Evolutionary conservation across 2,113 vertebrate genomes (phyloP).

Genomic region (Aix galericulata): DNA sequence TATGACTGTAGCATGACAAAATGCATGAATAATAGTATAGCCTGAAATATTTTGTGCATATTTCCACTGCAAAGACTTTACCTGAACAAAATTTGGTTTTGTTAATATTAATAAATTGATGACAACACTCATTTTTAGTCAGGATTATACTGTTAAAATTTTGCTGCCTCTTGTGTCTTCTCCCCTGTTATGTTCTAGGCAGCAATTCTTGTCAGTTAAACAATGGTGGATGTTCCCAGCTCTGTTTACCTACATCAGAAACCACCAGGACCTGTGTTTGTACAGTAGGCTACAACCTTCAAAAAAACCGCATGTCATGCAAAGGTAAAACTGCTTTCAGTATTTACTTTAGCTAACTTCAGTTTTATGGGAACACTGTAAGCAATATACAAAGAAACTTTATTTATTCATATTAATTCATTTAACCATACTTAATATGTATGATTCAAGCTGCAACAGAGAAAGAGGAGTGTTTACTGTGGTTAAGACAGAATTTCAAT

Average conservation of each 20-base stretch:
- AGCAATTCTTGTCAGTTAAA: constrained; percentile 93
- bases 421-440: rapidly evolving
- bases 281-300: constrained; percentile 93
- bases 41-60: background rate
- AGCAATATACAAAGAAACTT: background rate
- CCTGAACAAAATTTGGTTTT: background rate
- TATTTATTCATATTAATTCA: background rate
- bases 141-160: background rate
- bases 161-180: background rate
- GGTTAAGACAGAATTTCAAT: background rate
- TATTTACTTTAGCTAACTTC: background rate
- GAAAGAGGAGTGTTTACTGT: background rate
- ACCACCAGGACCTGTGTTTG: constrained; percentile 92
- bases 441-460: background rate
- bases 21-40: background rate
- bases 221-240: constrained; percentile 96
- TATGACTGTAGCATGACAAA: background rate
- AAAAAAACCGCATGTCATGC: constrained; percentile 91
- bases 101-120: background rate
- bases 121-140: rapidly evolving
- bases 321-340: constrained; percentile 78
- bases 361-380: background rate
- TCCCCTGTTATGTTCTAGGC: constrained; percentile 63
- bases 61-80: background rate
- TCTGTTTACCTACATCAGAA: constrained; percentile 95